Evolutionary conservation across 1,140 invertebrate genomes (phyloP).

Genomic region (Rhopalosiphum padi): DNA sequence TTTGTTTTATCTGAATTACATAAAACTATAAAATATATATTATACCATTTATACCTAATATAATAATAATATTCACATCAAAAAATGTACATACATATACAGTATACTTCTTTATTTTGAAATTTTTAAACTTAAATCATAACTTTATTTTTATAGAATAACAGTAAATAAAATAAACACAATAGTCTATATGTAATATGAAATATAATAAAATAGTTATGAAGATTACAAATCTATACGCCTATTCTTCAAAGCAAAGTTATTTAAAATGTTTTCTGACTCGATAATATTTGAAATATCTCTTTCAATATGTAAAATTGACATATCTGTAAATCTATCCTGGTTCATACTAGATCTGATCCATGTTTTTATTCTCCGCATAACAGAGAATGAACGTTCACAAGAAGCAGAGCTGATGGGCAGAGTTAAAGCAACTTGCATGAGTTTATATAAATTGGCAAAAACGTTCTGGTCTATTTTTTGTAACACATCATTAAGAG

Average conservation of each 20-base stretch:
- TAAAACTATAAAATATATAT: too few relatives aligned
- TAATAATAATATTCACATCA: too few relatives aligned
- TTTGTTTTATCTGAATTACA: too few relatives aligned
- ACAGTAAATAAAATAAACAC: too few relatives aligned
- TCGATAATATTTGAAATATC: not conserved
- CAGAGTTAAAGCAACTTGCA: not conserved
- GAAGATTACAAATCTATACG: not conserved
- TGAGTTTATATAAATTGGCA: constrained; percentile 5
- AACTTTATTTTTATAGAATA: too few relatives aligned
- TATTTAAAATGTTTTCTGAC: not conserved
- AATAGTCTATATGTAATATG: too few relatives aligned
- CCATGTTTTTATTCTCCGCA: constrained; percentile 36
- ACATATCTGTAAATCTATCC: constrained; percentile 20
- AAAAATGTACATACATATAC: too few relatives aligned
- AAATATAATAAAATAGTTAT: too few relatives aligned
- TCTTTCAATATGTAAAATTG: constrained; percentile 37
- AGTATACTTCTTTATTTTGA: too few relatives aligned
- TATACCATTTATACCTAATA: too few relatives aligned
- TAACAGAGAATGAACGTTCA: not conserved
- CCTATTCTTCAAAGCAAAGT: not conserved
- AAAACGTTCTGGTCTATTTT: not conserved
- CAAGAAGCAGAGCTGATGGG: constrained; percentile 9
- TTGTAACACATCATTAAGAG: not conserved
- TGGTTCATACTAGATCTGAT: not conserved
- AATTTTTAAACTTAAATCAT: too few relatives aligned